These are phyloP conservation scores for Latrodectus hesperus DNA, from an alignment of 2,888 invertebrate genomes.

Conservation along the genomic window DNA sequence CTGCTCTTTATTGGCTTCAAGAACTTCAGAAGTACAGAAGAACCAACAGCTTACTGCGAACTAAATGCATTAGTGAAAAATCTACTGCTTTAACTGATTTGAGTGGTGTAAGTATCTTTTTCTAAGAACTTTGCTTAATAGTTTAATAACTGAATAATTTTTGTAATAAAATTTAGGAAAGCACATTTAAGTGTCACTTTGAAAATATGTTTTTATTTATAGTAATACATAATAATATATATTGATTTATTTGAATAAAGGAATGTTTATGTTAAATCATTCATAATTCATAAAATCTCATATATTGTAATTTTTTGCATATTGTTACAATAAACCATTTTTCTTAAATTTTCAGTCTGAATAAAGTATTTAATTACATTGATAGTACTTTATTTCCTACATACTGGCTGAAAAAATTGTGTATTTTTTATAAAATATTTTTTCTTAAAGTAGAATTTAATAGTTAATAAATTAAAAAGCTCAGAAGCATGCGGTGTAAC, in stretches of 20 bases:
- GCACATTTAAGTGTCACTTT: background rate
- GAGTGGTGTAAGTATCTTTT: slow-evolving; percentile 44
- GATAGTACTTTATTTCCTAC: too few relatives aligned
- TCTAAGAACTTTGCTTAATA: too few relatives aligned
- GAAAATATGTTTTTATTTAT: background rate
- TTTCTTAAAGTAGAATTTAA: too few relatives aligned
- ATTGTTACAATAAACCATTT: too few relatives aligned
- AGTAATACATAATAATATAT: background rate
- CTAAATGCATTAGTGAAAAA: slow-evolving; percentile 59
- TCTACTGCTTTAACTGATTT: slow-evolving; percentile 52
- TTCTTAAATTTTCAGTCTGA: too few relatives aligned
- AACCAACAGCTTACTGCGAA: slow-evolving; percentile 73
- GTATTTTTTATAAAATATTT: too few relatives aligned
- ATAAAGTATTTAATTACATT: too few relatives aligned
- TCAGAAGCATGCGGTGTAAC: too few relatives aligned
- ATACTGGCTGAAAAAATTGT: too few relatives aligned
- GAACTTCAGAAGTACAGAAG: slow-evolving; percentile 75
- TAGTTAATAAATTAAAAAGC: too few relatives aligned
- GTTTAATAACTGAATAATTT: too few relatives aligned
- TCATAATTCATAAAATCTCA: background rate
- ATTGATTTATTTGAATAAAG: background rate
- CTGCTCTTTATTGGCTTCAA: slow-evolving; percentile 76
- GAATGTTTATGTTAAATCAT: background rate
- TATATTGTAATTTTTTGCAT: background rate
- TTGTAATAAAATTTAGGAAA: too few relatives aligned